These are phyloP conservation scores for Varroa destructor DNA, from an alignment of 1,140 invertebrate species.

Conservation along the genomic window DNA sequence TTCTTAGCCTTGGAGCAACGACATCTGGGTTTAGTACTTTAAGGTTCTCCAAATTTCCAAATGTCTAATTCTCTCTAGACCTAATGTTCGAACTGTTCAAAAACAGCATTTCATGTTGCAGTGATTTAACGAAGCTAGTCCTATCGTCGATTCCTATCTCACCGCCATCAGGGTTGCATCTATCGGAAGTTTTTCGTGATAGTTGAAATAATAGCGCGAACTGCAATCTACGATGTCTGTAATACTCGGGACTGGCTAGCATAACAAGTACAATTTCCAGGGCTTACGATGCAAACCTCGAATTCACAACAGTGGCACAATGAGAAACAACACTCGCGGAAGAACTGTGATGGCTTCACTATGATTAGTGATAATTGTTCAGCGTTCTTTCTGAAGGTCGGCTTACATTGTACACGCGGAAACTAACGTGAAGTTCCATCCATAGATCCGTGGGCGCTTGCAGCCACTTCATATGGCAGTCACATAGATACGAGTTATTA, in stretches of 20 bases:
- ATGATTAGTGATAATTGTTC: conserved; percentile 57
- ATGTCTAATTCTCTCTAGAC: conserved; percentile 70
- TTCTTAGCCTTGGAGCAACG: conserved; percentile 64
- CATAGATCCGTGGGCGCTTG: conserved; percentile 53
- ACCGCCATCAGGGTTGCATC: conserved; percentile 80
- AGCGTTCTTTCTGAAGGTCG: conserved; percentile 49
- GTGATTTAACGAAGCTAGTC: conserved; percentile 76
- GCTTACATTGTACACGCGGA: conserved; percentile 71
- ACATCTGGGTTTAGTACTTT: conserved; percentile 54
- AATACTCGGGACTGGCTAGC: conserved; percentile 76
- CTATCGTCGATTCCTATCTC: conserved; percentile 59
- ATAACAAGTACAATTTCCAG: conserved; percentile 82
- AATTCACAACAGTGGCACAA: conserved; percentile 87
- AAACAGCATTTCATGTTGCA: conserved; percentile 68
- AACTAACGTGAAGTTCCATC: conserved; percentile 50
- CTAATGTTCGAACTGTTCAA: conserved; percentile 75
- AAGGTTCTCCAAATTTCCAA: conserved; percentile 64
- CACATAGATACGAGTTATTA: conserved; percentile 70
- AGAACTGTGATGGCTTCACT: conserved; percentile 68
- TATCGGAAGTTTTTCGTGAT: conserved; percentile 77
- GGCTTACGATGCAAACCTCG: conserved; percentile 85
- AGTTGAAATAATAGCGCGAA: conserved; percentile 54
- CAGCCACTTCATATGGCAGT: conserved; percentile 78
- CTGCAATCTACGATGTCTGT: conserved; percentile 83
- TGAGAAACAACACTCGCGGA: conserved; percentile 81